Evolutionary conservation across 2,888 invertebrate species (phyloP).

Genomic region (Zaprionus lineosus): DNA sequence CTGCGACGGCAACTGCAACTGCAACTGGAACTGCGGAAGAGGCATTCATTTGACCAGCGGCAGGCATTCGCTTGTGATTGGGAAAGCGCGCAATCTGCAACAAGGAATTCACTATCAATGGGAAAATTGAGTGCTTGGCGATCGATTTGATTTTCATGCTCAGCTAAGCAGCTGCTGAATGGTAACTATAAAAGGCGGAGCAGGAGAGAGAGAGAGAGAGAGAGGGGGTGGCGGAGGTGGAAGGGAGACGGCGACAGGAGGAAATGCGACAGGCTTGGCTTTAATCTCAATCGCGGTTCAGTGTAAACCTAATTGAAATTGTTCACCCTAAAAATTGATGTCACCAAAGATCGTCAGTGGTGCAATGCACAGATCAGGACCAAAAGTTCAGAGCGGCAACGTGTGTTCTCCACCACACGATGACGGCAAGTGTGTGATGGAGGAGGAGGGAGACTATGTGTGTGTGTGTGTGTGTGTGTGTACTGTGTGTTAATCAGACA

Average conservation of each 20-base stretch:
- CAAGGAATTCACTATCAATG: slow-evolving; percentile 51
- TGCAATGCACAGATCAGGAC: slow-evolving; percentile 66
- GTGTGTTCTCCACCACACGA: too few relatives aligned
- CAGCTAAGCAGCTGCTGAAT: slow-evolving; percentile 35
- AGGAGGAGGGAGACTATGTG: too few relatives aligned
- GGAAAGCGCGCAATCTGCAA: too few relatives aligned
- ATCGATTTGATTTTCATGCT: slow-evolving; percentile 45
- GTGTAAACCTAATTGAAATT: slow-evolving; percentile 80
- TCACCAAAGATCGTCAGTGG: slow-evolving; percentile 78
- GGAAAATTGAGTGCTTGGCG: slow-evolving; percentile 33
- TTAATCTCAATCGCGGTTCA: slow-evolving; percentile 73
- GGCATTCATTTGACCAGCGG: background rate
- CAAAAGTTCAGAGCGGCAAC: slow-evolving; percentile 81
- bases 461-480: too few relatives aligned
- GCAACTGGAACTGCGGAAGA: background rate
- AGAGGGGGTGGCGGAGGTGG: too few relatives aligned
- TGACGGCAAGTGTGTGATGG: too few relatives aligned
- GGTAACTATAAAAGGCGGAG: too few relatives aligned
- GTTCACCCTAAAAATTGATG: slow-evolving; percentile 82
- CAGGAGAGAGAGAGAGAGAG: too few relatives aligned
- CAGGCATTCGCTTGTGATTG: slow-evolving; percentile 7
- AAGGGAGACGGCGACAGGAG: too few relatives aligned
- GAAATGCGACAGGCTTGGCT: too few relatives aligned
- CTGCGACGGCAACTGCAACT: background rate
- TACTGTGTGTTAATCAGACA: too few relatives aligned